Base-by-base conservation (phyloP, 2,888 invertebrate genomes). In the Crematogaster levior region DNA sequence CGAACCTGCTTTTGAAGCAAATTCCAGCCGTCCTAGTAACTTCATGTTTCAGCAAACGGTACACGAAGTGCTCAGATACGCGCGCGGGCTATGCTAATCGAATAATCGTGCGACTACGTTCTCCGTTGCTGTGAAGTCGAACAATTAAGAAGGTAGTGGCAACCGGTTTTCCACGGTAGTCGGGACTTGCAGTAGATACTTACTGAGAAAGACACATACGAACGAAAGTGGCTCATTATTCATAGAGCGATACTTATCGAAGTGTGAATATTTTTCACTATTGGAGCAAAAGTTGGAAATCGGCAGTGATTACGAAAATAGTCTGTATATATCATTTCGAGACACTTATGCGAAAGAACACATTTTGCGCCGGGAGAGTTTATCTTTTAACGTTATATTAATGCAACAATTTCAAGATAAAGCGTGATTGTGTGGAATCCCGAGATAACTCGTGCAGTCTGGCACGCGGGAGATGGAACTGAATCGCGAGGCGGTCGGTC, bases 1-100 rank as follows among this genome's bases (percentile, higher is more conserved):
- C 63, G 27, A 75, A 85, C 48, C 72, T 68, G 63, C 63, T 66
- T 70, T 81, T 72, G 51, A 83, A 84, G 81, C 37, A 18, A 60
- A 81, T 30, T 24, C 21, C 30, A 34, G 56, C 3, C 63, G 65
- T 43, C 37, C 46, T 70, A 53, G 48, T 77, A 77, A 77, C 77
- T 65, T 66, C 66, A 56, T 18, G 40, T 46, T 40, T 75, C 21
- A 48, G 46, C 40, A 46, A 63, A 77, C 77, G 56, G 77, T 66
- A 66, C 48, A 27, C 37, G 21, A 40, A 48, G 63, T 56, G 70
- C 43, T 79, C 66, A 12, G 27, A 43, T 72, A 43, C 34, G n/a
- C 43, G 15, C 43, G 43, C 48, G 12, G 53, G 37, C 65, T 34
- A 58, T 30, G 61, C 37, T 40, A 58, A 70, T 46, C 77, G 77